Evolutionary conservation across 1,140 invertebrate species (phyloP), one percentile per base, ranked within the genome.

Genomic region (Octopus bimaculoides): DNA sequence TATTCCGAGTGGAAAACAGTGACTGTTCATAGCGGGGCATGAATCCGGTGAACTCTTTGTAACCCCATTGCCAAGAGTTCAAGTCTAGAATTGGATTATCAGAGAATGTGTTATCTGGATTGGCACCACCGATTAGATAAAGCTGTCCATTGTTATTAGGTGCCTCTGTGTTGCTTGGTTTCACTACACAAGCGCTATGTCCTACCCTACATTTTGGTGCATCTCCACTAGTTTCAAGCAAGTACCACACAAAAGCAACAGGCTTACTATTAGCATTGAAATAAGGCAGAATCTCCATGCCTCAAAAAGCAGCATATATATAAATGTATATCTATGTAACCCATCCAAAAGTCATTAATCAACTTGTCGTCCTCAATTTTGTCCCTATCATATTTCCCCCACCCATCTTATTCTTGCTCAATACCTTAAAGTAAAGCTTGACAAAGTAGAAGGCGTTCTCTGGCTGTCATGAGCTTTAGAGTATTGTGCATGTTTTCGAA

Each of bases 101-200:
- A 82, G 83, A 83, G 79, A 90, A 90, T 10, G 87, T 81, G 26
- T 86, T 86, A 81, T 84, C 85, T 9, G 89, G 90, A 82, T 88
- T 89, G 12, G 90, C 90, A 8, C 90, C 90, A 52, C 90, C 90
- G 54, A 91, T 88, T 26, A 90, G 80, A 82, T 87, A 88, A 5
- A 90, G 81, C 76, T 86, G 89, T 17, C 89, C 88, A 82, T 82
- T 83, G 80, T 88, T 83, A n/a, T 78, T 81, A 10, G 84, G 81
- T 71, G 17, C 66, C 6, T 71, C 66, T 61, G 9, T 2, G 17
- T 61, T 61, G 14, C 17, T 14, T 8, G 66, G 8, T 26, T 82
- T 83, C 7, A 89, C 79, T 79, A 85, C 87, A 7, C 84, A 84
- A 79, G 85, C 86, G 7, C 89, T 86, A 81, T 90, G 89, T 10